Evolutionary conservation across 1,140 invertebrate genomes (phyloP), one percentile per base, ranked within the genome.

Genomic region (Diuraphis noxia): DNA sequence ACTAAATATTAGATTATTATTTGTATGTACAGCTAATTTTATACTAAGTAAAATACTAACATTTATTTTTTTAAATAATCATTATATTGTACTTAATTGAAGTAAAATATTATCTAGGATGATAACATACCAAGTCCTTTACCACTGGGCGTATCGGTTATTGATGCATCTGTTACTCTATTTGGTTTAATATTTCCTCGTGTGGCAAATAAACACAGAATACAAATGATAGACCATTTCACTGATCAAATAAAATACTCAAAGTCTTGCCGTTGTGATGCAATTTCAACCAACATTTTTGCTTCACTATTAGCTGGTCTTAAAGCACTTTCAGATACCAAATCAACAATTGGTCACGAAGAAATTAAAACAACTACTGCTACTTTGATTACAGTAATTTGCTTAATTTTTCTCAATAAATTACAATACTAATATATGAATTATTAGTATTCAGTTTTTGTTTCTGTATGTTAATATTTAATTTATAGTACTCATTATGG

Each of bases 201-300:
- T 89, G 98, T 99, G 13, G 97, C 98, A 7, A 97, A 98, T 93
- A 99, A 99, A 93, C 98, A 99, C 94, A 94, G 98, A 92, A 94
- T 99, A 72, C 98, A 99, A 95, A 99, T 99, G 96, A 94, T 99
- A 56, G 97, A 99, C 92, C 99, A 99, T 93, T 99, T 99, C 93
- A 95, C 96, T 56, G 98, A 99, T 93, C 99, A 98, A 93, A 98
- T 99, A 88, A 96, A 97, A 92, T 97, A 98, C 93, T 97, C 98
- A 0, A 99, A 99, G 94, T 98, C 97, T 19, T 96, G 96, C 4
- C 95, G 98, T 36, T 98, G 98, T 94, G 98, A 99, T 94, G 98
- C 98, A 5, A 97, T 99, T 36, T 98, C 99, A 94, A 97, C 99
- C 94, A 99, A 99, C 94, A 97, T 99, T 85, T 99, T 99, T 93